Evolutionary conservation across 2,113 vertebrate species (phyloP).

Genomic region (Stegastes partitus): DNA sequence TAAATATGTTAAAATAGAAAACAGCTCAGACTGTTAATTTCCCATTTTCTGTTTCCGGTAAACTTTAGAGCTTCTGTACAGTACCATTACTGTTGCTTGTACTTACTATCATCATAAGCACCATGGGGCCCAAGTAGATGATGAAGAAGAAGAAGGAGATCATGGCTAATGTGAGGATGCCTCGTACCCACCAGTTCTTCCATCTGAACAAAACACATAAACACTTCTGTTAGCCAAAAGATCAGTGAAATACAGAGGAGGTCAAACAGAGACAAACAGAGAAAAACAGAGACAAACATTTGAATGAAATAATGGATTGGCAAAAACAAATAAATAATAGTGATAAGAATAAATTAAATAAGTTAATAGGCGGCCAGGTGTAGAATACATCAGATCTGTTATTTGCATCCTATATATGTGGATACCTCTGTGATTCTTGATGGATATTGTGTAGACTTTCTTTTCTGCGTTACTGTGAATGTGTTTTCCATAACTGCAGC

Average conservation of each 20-base stretch:
- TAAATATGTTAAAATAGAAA: too few species aligned
- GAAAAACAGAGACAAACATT: not conserved
- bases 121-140: constrained; percentile 98
- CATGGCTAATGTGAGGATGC: constrained; percentile 97
- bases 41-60: not conserved
- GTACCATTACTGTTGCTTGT: not conserved
- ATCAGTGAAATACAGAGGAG: not conserved
- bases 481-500: too few species aligned
- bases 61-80: too few species aligned
- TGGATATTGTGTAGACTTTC: too few species aligned
- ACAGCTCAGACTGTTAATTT: not conserved
- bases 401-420: too few species aligned
- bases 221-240: not conserved
- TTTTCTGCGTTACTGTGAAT: too few species aligned
- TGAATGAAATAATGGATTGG: too few species aligned
- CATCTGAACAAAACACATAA: constrained; percentile 84
- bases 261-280: not conserved
- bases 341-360: too few species aligned
- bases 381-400: too few species aligned
- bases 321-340: too few species aligned
- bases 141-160: constrained; percentile 99
- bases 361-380: too few species aligned
- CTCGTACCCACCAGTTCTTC: constrained; percentile 99
- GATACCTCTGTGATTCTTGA: too few species aligned
- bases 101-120: constrained; percentile 98